Conservation (phyloP, 2,797 vertebrate species). For the Lindbergichthys nudifrons region DNA sequence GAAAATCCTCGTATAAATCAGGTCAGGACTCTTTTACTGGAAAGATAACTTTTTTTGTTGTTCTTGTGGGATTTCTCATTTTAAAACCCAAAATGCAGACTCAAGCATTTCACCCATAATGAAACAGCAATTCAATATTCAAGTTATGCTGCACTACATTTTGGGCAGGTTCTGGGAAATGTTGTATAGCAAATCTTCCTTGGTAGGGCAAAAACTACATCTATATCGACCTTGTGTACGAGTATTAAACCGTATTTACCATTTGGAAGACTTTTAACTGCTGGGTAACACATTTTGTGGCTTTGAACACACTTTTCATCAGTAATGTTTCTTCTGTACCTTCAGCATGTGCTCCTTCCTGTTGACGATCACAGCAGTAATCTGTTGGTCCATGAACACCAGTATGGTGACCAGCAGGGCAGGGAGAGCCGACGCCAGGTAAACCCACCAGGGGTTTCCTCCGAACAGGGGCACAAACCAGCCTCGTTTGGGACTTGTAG, state of each 20-base stretch:
- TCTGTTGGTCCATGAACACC: slow-evolving; percentile 99
- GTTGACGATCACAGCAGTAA: slow-evolving; percentile 97
- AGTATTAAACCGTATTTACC: not conserved
- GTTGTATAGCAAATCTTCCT: not conserved
- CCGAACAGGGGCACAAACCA: slow-evolving; percentile 96
- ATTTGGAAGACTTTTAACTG: not conserved
- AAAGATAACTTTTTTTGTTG: not conserved
- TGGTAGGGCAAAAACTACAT: not conserved
- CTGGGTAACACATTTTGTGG: not conserved
- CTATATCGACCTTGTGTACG: not conserved
- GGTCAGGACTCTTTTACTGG: not conserved
- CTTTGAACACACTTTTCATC: not conserved
- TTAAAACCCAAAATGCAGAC: not conserved
- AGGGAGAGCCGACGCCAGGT: slow-evolving; percentile 91
- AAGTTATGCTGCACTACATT: not conserved
- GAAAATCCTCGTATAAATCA: slow-evolving; percentile 31
- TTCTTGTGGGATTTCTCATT: not conserved
- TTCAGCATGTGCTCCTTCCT: slow-evolving; percentile 98
- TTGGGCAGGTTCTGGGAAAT: not conserved
- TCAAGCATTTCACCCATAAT: not conserved
- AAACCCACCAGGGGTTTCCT: slow-evolving; percentile 98
- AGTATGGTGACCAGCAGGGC: slow-evolving; percentile 96
- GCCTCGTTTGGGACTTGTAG: slow-evolving; percentile 91
- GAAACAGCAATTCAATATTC: not conserved
- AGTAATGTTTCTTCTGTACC: slow-evolving; percentile 72